phyloP scores from a whole-genome alignment of 1,140 invertebrate genomes.

The Meloidogyne chitwoodi region DNA sequence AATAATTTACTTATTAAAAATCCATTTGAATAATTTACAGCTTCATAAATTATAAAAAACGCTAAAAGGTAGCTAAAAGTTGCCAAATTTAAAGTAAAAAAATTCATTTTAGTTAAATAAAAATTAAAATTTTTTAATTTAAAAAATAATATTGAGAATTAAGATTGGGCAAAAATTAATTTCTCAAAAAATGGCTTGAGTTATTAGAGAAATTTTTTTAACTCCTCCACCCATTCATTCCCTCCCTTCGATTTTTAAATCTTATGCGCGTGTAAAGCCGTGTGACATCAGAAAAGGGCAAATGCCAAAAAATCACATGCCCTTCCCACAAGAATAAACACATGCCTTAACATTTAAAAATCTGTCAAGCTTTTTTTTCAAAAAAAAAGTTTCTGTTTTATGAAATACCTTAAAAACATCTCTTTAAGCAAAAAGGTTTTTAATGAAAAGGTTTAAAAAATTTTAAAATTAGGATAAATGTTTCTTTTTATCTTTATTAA shows the following conservation, averaged over 20 bases:
- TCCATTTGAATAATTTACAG: background rate
- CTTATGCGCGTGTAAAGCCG: background rate
- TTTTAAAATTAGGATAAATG: background rate
- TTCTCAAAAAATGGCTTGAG: background rate
- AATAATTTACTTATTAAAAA: background rate
- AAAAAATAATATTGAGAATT: background rate
- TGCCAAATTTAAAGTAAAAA: background rate
- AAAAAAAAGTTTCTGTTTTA: background rate
- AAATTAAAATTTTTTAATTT: background rate
- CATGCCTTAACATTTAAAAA: background rate
- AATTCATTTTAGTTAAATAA: background rate
- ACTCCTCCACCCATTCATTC: background rate
- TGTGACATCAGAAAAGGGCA: background rate
- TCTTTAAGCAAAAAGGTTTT: no score
- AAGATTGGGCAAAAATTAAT: background rate
- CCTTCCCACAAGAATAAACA: background rate
- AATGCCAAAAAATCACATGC: background rate
- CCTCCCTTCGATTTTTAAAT: background rate
- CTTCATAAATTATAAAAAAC: background rate
- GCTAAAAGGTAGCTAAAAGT: background rate
- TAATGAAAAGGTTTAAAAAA: no score
- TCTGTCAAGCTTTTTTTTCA: background rate
- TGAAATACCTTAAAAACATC: background rate
- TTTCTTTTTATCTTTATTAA: background rate
- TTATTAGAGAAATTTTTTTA: background rate